A percentile compares a stretch with the other conserved stretches of the same genome.
Evolutionary conservation across 1,140 invertebrate species (phyloP).

Genomic region (Papilio polytes): DNA sequence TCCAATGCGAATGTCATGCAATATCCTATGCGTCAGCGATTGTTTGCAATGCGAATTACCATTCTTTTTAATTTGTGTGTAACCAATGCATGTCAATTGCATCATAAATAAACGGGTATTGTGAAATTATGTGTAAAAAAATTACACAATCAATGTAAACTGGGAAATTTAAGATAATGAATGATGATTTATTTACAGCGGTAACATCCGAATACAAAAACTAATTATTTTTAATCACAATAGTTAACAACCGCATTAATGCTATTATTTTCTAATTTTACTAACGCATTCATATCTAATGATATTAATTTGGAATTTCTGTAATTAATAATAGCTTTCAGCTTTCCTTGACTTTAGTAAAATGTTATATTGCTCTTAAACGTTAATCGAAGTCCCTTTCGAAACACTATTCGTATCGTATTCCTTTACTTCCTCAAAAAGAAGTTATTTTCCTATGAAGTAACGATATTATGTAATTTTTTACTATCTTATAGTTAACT

Average conservation of each 20-base stretch:
- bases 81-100: constrained; percentile 16
- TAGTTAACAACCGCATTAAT: background rate
- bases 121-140: background rate
- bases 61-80: constrained; percentile 17
- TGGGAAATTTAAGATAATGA: background rate
- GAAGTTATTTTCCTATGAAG: no score
- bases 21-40: constrained; percentile 59
- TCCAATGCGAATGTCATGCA: constrained; percentile 47
- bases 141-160: background rate
- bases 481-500: background rate
- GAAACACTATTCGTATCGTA: no score
- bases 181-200: background rate
- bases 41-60: constrained; percentile 58
- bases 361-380: no score
- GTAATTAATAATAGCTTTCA: background rate
- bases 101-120: constrained; percentile 22
- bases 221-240: background rate
- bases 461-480: no score
- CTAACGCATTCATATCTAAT: background rate
- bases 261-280: background rate
- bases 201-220: background rate
- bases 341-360: no score
- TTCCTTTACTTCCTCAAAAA: no score
- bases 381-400: no score
- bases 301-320: no score